Evolutionary conservation across 64 coral and sea anemone species (phyloP).

Genomic region (Dendronephthya gigantea): DNA sequence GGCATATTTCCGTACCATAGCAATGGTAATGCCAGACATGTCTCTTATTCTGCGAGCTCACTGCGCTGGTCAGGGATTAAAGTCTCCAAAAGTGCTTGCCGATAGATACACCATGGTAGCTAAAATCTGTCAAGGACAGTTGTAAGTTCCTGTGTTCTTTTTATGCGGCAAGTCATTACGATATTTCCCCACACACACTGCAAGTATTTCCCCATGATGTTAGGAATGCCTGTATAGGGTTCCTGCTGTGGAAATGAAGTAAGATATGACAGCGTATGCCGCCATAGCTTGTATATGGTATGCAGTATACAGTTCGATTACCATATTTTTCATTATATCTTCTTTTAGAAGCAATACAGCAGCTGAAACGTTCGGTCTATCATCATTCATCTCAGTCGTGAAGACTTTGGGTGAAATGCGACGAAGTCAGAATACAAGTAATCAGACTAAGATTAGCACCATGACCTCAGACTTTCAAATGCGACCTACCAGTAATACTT

Average conservation of each 20-base stretch:
- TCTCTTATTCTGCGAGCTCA: constrained; percentile 71
- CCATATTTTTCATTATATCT: neutral
- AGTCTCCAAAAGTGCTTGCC: constrained; percentile 74
- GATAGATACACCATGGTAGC: constrained; percentile 74
- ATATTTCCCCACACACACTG: too few relatives aligned
- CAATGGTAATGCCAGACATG: constrained; percentile 83
- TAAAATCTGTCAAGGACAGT: constrained; percentile 61
- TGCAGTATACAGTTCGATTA: neutral
- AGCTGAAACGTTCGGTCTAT: neutral
- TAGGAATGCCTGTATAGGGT: too few relatives aligned
- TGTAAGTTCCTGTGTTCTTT: too few relatives aligned
- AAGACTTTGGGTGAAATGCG: neutral
- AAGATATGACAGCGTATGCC: too few relatives aligned
- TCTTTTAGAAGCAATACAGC: neutral
- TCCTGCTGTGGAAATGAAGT: too few relatives aligned
- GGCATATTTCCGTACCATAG: constrained; percentile 68
- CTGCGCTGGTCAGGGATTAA: constrained; percentile 92
- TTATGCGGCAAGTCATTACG: too few relatives aligned
- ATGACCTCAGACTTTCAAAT: neutral
- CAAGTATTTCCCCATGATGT: neutral
- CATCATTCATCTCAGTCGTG: neutral
- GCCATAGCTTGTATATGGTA: too few relatives aligned
- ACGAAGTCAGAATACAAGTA: neutral
- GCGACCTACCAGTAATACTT: neutral
- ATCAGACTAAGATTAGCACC: neutral